Evolutionary conservation across 2,797 vertebrate genomes (phyloP).

Genomic region (Myotis findleyi): DNA sequence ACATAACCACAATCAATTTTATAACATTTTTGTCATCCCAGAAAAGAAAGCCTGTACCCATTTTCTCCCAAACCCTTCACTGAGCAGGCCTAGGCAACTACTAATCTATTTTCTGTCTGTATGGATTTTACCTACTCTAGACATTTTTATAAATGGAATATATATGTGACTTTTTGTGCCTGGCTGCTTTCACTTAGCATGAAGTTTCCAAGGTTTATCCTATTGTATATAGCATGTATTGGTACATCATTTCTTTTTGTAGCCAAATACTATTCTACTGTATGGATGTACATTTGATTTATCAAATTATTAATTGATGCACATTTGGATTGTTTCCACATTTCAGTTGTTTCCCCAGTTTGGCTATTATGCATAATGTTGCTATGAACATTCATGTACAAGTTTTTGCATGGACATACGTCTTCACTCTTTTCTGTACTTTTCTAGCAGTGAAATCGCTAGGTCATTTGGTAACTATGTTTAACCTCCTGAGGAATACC

Average conservation of each 20-base stretch:
- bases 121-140: not conserved
- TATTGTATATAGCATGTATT: not conserved
- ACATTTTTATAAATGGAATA: not conserved
- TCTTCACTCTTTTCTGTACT: not conserved
- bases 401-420: not conserved
- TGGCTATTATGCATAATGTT: not conserved
- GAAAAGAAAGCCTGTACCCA: not conserved
- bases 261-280: not conserved
- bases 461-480: not conserved
- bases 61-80: not conserved
- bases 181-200: not conserved
- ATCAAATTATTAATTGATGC: not conserved
- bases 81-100: not conserved
- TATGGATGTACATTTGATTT: not conserved
- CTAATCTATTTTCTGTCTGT: not conserved
- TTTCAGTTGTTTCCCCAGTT: not conserved
- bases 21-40: slow-evolving; percentile 15
- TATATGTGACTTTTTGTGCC: not conserved
- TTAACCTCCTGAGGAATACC: not conserved
- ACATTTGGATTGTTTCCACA: not conserved
- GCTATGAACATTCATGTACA: not conserved
- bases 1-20: slow-evolving; percentile 14
- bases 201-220: not conserved
- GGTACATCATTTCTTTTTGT: not conserved
- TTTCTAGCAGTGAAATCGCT: not conserved